Base-by-base conservation (phyloP, 1,140 invertebrate genomes). In the Campoletis sonorensis region DNA sequence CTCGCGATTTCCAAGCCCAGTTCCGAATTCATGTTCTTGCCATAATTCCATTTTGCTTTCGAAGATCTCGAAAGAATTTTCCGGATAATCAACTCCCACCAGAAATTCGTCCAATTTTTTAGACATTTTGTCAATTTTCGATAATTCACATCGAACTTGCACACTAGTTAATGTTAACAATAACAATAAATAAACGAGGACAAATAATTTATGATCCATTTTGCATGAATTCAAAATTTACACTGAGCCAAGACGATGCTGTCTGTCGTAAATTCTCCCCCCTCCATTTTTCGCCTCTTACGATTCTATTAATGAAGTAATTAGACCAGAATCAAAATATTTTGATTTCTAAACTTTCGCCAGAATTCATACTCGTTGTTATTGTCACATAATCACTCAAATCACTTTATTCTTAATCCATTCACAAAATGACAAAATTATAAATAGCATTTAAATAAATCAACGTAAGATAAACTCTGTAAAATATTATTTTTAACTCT, bases 1-100 rank as follows among this genome's bases (percentile, higher is more conserved):
- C 83, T 89, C 88, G 49, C 87, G 84, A 81, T 89, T 88, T 33
- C 87, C 85, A 68, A 79, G 81, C 2, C 83, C 87, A 5, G 76
- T 87, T 26, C 78, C 79, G 27, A 88, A 87, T 80, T 86, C 82
- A 18, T 89, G 87, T 3, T 87, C 72, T 30, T 86, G 75, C 88
- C 87, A 89, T 30, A 86, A 84, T 71, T 75, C 73, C 4, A 79
- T 26, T 45, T 80, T 54, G 27, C 68, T 45, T 11, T 83, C 79
- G 2, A 67, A 16, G 54, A 78, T 37, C 15, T 27, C 61, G 23
- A 27, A 64, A n/a, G 61, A 27, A 15, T 64, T 23, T 26, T 75
- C 72, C 61, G 33, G 58, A 78, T 15, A 67, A 51, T 79, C 81
- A 64, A 81, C 40, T 21, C 21, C 30, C 15, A 30, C 73, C 27